Percentiles rank a stretch among this genome's conserved stretches.
Evolutionary conservation across 2,888 invertebrate genomes (phyloP).

Genomic region (Nycteola revayana): DNA sequence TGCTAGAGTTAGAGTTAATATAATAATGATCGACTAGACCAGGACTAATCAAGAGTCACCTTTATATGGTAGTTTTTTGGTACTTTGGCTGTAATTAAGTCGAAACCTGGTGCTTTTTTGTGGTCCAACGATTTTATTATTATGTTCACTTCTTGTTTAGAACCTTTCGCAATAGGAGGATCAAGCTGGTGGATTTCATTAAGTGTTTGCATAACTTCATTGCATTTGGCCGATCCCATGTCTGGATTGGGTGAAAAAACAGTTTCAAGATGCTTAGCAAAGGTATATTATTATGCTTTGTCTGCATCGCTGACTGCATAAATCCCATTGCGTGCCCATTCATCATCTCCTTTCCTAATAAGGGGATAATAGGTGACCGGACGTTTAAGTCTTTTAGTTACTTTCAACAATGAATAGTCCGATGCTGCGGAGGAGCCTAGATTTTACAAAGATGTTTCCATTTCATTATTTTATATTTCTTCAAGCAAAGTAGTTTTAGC

Average conservation of each 20-base stretch:
- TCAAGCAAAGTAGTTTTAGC: neutral
- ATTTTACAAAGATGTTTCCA: neutral
- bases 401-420: constrained; percentile 3
- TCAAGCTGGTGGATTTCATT: no score
- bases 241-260: no score
- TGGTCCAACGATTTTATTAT: neutral
- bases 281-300: neutral
- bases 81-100: neutral
- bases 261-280: no score
- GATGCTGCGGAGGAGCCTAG: constrained; percentile 1
- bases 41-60: no score
- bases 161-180: no score
- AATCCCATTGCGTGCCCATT: no score
- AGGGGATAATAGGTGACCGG: neutral
- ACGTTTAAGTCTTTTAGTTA: constrained; percentile 2
- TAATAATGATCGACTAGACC: no score
- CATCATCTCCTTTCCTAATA: neutral
- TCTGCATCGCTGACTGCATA: neutral
- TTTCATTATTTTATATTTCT: neutral
- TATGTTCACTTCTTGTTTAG: neutral
- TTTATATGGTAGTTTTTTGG: neutral
- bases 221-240: no score
- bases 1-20: no score
- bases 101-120: neutral
- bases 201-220: no score